Evolutionary conservation across 2,113 vertebrate species (phyloP), one percentile per base, ranked within the genome.

Genomic region (Heterotis niloticus): DNA sequence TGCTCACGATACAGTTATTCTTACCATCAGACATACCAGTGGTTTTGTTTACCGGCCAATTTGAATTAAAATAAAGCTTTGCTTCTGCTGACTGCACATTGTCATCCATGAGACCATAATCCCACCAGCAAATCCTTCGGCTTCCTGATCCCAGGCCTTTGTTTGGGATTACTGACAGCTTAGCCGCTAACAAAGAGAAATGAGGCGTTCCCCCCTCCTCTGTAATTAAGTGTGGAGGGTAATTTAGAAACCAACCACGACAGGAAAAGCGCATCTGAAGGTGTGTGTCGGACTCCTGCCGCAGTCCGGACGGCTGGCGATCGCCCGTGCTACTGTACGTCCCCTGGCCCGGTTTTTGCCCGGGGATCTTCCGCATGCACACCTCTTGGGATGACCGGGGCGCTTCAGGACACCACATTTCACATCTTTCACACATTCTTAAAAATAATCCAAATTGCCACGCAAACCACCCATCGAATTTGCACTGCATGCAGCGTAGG

Each of bases 131-230:
- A 95, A 96, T 95, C 94, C 95, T 93, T 93, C 92, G 94, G 94
- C 94, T 95, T 94, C 91, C 92, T 93, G 96, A 96, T 95, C 94
- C 96, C 93, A 91, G 93, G 95, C 94, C 94, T 98, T 99, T 98
- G 97, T 99, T 97, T 98, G 96, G 96, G 96, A 98, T 99, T 98
- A 98, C 94, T 93, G 95, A 90, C 94, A 96, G 96, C 92, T 99
- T 98, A 98, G 94, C 94, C 94, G 89, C 92, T 96, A 95, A 99
- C 97, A 99, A 99, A 96, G 94, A 95, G 92, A 95, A 95, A 97
- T 96, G 95, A 96, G 96, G 95, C 93, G 95, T 95, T 94, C 93
- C 94, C 94, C 96, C 96, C 95, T 96, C 94, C 94, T 94, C 93
- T 85, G 88, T 98, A 98, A 98, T 99, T 97, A 98, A 98, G 96